Evolutionary conservation across 2,797 vertebrate genomes (phyloP), one percentile per base, ranked within the genome.

Genomic region (Lates japonicus): DNA sequence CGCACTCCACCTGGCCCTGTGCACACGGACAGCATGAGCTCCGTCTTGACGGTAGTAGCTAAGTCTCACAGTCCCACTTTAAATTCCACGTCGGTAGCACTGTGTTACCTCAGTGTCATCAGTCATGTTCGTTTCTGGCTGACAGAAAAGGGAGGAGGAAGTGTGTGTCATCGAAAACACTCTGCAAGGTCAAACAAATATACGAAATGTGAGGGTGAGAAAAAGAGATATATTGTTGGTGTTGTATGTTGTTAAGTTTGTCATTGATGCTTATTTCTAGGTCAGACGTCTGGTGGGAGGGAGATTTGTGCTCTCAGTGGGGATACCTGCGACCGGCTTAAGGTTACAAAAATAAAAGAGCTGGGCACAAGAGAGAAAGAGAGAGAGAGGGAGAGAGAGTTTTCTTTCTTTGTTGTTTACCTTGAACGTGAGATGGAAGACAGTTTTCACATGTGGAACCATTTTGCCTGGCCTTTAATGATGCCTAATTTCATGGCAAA

Each of bases 401-500:
- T 49, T 63, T 60, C 72, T 78, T 52, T 83, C 79, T 78, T 59
- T 85, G 72, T 81, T 67, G n/a, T 91, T 94, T 87, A 93, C 92
- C 87, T 94, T 87, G 91, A 91, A 76, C 7, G 88, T 91, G 83
- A 86, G 65, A 74, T 79, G 81, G 88, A 90, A 0, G 39, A 87
- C 89, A 86, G 88, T 91, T 90, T 91, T 76, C 20, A 7, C 94
- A 95, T 90, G 84, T 94, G 93, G 93, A 93, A 95, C 76, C 80
- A 49, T 84, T 95, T 92, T 82, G 35, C 44, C 17, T 39, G 33
- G 6, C 59, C 78, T 76, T 64, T 95, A 95, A 95, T 91, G 88
- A 88, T 88, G 65, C 76, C 88, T 94, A 92, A 94, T 95, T 94
- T 95, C 90, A 94, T 63, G 93, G 92, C 84, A 92, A 93, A 95